Evolutionary conservation across 2,797 vertebrate genomes (phyloP).

Genomic region (Allobates femoralis): DNA sequence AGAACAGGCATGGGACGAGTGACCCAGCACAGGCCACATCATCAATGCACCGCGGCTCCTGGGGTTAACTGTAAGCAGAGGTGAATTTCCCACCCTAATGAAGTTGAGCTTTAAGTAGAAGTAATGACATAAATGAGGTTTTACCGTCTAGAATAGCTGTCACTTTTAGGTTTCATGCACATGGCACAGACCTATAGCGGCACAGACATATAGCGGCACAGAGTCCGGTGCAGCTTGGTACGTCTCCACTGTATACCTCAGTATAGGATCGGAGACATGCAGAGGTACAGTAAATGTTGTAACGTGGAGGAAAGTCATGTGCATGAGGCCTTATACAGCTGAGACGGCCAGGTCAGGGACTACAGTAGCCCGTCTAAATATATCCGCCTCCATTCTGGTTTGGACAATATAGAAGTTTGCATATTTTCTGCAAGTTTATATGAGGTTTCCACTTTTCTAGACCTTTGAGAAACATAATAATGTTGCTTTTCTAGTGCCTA

Average conservation of each 20-base stretch:
- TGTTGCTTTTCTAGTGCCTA: neutral
- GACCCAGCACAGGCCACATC: neutral
- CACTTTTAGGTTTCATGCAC: neutral
- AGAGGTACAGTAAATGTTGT: neutral
- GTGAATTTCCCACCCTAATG: neutral
- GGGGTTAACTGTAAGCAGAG: neutral
- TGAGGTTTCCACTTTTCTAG: neutral
- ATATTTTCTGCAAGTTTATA: neutral
- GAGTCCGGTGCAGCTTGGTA: neutral
- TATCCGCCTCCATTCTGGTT: neutral
- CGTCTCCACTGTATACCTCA: neutral
- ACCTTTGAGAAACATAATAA: neutral
- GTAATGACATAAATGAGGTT: neutral
- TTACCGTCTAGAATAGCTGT: neutral
- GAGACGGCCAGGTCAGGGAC: neutral
- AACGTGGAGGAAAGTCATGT: neutral
- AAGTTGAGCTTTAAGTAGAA: neutral
- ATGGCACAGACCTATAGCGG: neutral
- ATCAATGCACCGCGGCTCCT: neutral
- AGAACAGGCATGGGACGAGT: neutral
- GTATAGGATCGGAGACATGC: no score
- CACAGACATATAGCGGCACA: neutral
- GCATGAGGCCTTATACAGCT: neutral
- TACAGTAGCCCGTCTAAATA: no score
- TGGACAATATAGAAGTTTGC: neutral